Base-by-base conservation (phyloP, 2,888 invertebrate genomes). In the Tholera decimalis region DNA sequence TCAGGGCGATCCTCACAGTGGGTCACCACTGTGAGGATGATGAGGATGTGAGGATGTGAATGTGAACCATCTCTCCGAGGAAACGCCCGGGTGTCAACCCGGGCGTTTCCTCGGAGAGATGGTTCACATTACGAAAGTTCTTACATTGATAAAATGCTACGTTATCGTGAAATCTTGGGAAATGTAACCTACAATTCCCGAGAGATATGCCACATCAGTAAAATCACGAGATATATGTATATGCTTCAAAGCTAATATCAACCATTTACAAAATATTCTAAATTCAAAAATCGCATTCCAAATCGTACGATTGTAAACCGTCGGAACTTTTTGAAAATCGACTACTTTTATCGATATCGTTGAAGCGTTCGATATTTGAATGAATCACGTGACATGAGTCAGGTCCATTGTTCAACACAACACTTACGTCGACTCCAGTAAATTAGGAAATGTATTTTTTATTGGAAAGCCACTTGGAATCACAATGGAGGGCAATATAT, bases 371-470 rank as follows among this genome's bases (percentile, higher is more conserved):
- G 85, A 89, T 87, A 90, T 90, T 91, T 88, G 91, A 92, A 93
- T 94, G 94, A 94, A 91, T 94, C 93, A 94, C 90, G 89, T 88
- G 86, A 89, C 88, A 82, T 93, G 94, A 94, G 88, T 94, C 94
- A 94, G 91, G 85, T 84, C 90, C 91, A 94, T 94, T 94, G 94
- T 94, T 93, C 92, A 84, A 85, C 85, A 90, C 91, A 92, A 91
- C 92, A 89, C 91, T 86, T 87, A 87, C 84, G 85, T 83, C 85
- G 83, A 79, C 83, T 84, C 84, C 81, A 89, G 93, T 94, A 93
- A 94, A 94, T 95, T 95, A 93, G 94, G 95, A 93, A 94, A 95
- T 92, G 94, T 91, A 86, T 92, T 93, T 94, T 95, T 94, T 94
- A 94, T 93, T 93, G 91, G 89, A 89, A 91, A 90, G 88, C 88